phyloP scores from a whole-genome alignment of 2,888 invertebrate species.

The Dermolepida albohirtum region DNA sequence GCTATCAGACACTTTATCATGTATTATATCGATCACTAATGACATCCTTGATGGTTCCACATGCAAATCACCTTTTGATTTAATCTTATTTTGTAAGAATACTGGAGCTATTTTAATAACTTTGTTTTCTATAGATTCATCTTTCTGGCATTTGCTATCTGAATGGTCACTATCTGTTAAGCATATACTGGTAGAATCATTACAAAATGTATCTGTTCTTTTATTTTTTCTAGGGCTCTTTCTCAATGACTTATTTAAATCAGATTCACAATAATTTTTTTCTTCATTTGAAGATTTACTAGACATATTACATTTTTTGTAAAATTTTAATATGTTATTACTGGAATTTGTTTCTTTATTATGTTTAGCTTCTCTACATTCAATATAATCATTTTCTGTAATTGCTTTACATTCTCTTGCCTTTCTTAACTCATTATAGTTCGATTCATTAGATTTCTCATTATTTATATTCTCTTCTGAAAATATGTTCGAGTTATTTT shows the following conservation, averaged over 20 bases:
- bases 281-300: too few species aligned
- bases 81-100: slow-evolving; percentile 69
- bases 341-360: too few species aligned
- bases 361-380: too few species aligned
- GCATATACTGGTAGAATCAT: background rate
- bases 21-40: slow-evolving; percentile 78
- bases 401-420: too few species aligned
- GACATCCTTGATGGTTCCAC: slow-evolving; percentile 77
- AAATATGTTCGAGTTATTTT: too few species aligned
- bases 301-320: too few species aligned
- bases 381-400: too few species aligned
- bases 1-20: slow-evolving; percentile 51
- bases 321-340: too few species aligned
- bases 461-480: too few species aligned
- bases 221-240: slow-evolving; percentile 1
- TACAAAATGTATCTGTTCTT: background rate
- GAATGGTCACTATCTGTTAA: slow-evolving; percentile 13
- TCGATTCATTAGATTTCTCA: too few species aligned
- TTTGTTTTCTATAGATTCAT: slow-evolving; percentile 47
- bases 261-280: too few species aligned
- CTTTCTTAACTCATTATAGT: too few species aligned
- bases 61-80: slow-evolving; percentile 70
- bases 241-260: background rate
- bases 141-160: slow-evolving; percentile 25
- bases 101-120: slow-evolving; percentile 77